Evolutionary conservation across 2,113 vertebrate species (phyloP).

Genomic region (Myocastor coypus): DNA sequence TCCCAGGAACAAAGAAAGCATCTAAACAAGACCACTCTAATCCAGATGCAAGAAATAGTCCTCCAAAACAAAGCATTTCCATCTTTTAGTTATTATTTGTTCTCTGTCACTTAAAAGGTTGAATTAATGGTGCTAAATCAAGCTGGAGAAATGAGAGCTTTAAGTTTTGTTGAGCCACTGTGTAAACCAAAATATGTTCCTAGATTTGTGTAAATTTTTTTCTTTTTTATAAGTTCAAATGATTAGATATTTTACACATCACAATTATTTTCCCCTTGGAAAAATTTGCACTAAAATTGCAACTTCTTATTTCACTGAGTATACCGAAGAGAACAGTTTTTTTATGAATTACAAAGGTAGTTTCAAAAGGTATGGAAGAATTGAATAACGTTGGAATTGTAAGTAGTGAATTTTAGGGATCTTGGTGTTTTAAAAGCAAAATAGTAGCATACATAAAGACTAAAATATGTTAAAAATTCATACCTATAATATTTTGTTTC

Average conservation of each 20-base stretch:
- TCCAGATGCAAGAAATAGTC: neutral
- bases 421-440: neutral
- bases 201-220: neutral
- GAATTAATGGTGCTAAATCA: conserved; percentile 72
- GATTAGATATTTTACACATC: neutral
- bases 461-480: neutral
- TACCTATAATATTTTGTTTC: neutral
- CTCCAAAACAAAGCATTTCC: conserved; percentile 35
- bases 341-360: conserved; percentile 6
- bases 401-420: neutral
- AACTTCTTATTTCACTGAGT: neutral
- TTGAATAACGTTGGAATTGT: neutral
- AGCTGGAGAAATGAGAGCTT: conserved; percentile 64
- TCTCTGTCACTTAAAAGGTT: conserved; percentile 61
- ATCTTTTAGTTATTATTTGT: conserved; percentile 70
- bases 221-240: conserved; percentile 36
- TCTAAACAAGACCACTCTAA: conserved; percentile 68
- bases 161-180: neutral
- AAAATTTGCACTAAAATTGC: neutral
- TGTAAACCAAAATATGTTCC: conserved; percentile 29
- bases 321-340: neutral
- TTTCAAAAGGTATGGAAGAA: neutral
- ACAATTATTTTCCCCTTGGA: neutral
- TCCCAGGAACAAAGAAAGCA: conserved; percentile 61
- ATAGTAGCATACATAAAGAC: neutral